These are phyloP conservation scores for Agrotis puta DNA, from an alignment of 2,888 invertebrate species.

Conservation along the genomic window DNA sequence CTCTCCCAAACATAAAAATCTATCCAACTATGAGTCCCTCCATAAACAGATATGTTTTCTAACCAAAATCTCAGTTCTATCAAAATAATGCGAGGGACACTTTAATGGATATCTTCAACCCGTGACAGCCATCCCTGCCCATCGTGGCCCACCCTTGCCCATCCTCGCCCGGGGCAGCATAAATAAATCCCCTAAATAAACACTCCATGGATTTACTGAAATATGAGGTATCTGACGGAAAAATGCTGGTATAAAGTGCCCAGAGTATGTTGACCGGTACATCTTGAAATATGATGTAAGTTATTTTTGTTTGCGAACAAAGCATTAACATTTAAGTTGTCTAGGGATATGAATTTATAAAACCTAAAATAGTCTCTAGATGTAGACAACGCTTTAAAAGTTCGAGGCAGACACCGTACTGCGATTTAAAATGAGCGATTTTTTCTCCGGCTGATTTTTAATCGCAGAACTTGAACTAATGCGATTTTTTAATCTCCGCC, in stretches of 20 bases:
- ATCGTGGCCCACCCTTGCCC: slow-evolving; percentile 57
- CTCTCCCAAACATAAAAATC: background rate
- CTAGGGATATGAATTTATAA: too few relatives aligned
- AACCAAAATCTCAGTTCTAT: slow-evolving; percentile 35
- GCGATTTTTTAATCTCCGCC: too few relatives aligned
- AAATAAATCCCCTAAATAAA: slow-evolving; percentile 69
- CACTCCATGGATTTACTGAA: slow-evolving; percentile 54
- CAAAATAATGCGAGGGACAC: slow-evolving; percentile 57
- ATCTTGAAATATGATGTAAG: background rate
- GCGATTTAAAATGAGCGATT: too few relatives aligned
- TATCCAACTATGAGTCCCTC: slow-evolving; percentile 10
- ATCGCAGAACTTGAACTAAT: too few relatives aligned
- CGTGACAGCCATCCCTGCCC: slow-evolving; percentile 48
- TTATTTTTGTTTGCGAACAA: too few relatives aligned
- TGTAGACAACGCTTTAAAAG: too few relatives aligned
- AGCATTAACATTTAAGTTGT: too few relatives aligned
- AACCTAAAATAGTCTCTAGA: too few relatives aligned
- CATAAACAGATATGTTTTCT: slow-evolving; percentile 28
- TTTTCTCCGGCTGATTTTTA: too few relatives aligned
- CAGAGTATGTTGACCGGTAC: slow-evolving; percentile 13
- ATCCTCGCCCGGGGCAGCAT: slow-evolving; percentile 60
- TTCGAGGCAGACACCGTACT: too few relatives aligned
- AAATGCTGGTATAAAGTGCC: slow-evolving; percentile 33
- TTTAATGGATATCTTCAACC: slow-evolving; percentile 62
- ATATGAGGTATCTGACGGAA: slow-evolving; percentile 42